Percentiles rank a stretch among this genome's conserved stretches.
Conservation (phyloP, 1,140 invertebrate species). For the Trypoxylus dichotomus region DNA sequence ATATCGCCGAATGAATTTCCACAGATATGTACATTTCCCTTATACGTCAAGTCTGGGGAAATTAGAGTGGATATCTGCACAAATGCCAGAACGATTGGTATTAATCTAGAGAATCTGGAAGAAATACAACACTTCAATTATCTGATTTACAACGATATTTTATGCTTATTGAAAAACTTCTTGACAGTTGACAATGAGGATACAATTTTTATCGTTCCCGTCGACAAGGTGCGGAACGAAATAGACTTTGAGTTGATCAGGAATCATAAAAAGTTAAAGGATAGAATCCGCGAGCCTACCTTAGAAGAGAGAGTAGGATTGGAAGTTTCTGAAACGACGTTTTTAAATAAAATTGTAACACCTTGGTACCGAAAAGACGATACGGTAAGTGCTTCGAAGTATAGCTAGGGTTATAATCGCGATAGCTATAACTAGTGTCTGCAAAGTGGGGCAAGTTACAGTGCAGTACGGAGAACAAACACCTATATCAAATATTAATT, state of each 20-base stretch:
- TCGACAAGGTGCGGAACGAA: constrained; percentile 45
- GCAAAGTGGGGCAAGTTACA: no score
- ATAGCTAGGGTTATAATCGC: neutral
- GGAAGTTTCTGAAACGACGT: constrained; percentile 61
- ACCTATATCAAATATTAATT: no score
- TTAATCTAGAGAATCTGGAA: constrained; percentile 61
- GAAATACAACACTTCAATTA: constrained; percentile 62
- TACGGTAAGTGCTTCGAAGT: constrained; percentile 38
- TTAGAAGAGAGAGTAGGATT: constrained; percentile 64
- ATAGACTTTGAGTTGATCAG: constrained; percentile 70
- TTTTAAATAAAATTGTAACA: constrained; percentile 74
- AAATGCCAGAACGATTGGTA: constrained; percentile 56
- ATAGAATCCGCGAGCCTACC: constrained; percentile 48
- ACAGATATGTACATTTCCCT: constrained; percentile 72
- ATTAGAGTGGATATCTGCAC: constrained; percentile 65
- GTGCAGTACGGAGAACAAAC: no score
- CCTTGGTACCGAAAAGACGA: constrained; percentile 81
- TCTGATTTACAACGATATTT: constrained; percentile 69
- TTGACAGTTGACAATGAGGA: constrained; percentile 73
- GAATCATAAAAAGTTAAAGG: constrained; percentile 47
- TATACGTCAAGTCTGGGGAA: constrained; percentile 83
- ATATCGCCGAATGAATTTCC: constrained; percentile 62
- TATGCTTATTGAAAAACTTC: constrained; percentile 77
- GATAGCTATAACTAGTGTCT: no score
- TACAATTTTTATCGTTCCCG: constrained; percentile 77